These are phyloP conservation scores for Opisthocomus hoazin DNA, from an alignment of 2,113 vertebrate genomes.

Conservation along the genomic window DNA sequence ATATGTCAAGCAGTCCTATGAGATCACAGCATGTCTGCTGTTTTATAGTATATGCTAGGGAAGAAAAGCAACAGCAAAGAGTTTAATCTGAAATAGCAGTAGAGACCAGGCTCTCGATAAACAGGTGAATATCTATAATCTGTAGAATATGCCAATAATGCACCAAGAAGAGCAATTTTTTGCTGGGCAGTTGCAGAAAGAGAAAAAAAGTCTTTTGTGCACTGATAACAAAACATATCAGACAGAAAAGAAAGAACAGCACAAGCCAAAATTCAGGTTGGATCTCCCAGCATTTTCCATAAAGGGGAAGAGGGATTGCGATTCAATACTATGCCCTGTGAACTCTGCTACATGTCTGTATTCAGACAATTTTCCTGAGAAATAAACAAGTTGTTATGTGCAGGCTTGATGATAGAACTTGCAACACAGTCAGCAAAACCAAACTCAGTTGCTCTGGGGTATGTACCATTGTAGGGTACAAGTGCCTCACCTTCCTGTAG, in stretches of 20 bases:
- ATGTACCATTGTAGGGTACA: accelerated
- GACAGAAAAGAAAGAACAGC: background rate
- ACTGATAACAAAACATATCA: background rate
- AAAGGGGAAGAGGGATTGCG: accelerated
- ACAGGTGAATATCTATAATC: background rate
- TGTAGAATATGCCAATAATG: background rate
- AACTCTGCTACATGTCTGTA: background rate
- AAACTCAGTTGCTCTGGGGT: background rate
- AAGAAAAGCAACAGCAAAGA: background rate
- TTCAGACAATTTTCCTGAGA: background rate
- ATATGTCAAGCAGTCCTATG: background rate
- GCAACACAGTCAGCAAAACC: background rate
- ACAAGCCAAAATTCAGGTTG: background rate
- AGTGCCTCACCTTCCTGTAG: background rate
- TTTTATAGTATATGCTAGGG: background rate
- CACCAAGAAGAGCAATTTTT: background rate
- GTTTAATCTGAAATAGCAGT: background rate
- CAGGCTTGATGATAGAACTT: background rate
- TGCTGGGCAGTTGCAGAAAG: background rate
- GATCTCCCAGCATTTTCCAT: background rate
- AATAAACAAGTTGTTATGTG: background rate
- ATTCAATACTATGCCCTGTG: background rate
- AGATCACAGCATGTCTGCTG: background rate
- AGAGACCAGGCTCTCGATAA: background rate
- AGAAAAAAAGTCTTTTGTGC: background rate